Evolutionary conservation across 1,140 invertebrate genomes (phyloP), one percentile per base, ranked within the genome.

Genomic region (Rhizoglyphus robini): DNA sequence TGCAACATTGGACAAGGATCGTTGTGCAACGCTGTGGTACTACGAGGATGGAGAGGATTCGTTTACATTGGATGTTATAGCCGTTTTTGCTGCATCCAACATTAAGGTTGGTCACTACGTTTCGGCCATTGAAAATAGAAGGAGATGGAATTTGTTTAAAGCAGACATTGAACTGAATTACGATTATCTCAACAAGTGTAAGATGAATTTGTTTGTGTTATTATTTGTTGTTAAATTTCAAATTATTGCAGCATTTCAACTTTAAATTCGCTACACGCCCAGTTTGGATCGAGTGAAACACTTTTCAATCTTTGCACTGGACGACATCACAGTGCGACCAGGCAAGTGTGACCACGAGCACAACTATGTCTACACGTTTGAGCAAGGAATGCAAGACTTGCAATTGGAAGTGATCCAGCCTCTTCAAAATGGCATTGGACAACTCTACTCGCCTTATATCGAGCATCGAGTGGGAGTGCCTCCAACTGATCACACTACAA

Each of bases 251-350:
- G n/a, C n/a, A n/a, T n/a, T n/a, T n/a, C n/a, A n/a, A n/a, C n/a
- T n/a, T n/a, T 18, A 41, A 41, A 41, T 18, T 41, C 36, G 18
- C 51, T 54, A 54, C 20, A 54, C 23, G 51, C 51, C 51, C 8
- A 8, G 8, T 5, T 25, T 20, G 31, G 23, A 32, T 46, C 27
- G 27, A 11, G 30, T 11, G 29, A 60, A 60, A 15, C 4, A 32
- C 13, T 32, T 29, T 46, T 60, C 58, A 34, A 32, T 60, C 15
- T 60, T 60, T 46, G 58, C 58, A 2, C 49, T 69, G 5, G 68
- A 69, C 32, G 59, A 67, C 38, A 67, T 67, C 29, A 15, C 2
- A 27, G 27, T 60, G 3, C 32, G 58, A 46, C 58, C 58, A 11
- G 58, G 58, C n/a, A 18, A 29, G 13, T 60, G 58, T 46, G 1